These are phyloP conservation scores for Lutraria lutraria DNA, from an alignment of 2,888 invertebrate species.

Conservation along the genomic window DNA sequence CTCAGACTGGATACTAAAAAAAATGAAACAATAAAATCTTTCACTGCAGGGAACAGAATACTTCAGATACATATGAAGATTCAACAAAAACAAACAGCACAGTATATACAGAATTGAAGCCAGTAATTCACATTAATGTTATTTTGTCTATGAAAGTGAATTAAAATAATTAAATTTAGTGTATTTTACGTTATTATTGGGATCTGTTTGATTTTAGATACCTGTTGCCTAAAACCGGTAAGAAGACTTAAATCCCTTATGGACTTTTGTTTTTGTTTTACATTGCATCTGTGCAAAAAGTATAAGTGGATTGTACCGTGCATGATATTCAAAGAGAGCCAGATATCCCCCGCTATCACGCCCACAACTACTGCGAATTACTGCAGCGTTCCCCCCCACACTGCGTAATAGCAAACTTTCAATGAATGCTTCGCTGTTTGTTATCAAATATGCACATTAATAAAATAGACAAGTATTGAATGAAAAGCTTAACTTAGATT, in stretches of 20 bases:
- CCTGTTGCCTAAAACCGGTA: too few species aligned
- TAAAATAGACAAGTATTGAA: neutral
- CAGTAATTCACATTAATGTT: neutral
- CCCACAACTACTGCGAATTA: neutral
- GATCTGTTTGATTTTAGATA: too few species aligned
- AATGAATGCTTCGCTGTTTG: neutral
- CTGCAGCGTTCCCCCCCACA: neutral
- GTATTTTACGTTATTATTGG: too few species aligned
- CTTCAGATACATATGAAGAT: neutral
- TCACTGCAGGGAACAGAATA: neutral
- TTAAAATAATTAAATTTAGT: too few species aligned
- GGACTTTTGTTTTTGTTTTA: too few species aligned
- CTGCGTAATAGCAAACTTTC: neutral
- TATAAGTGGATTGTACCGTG: too few species aligned
- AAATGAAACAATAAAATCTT: neutral
- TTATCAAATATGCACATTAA: neutral
- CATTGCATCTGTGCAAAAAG: too few species aligned
- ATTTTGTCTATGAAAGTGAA: neutral
- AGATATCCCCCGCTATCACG: neutral
- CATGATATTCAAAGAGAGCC: neutral
- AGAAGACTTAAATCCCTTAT: too few species aligned
- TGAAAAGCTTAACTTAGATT: constrained; percentile 11
- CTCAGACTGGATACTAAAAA: constrained; percentile 1
- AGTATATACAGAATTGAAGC: neutral
- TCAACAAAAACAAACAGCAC: neutral